Evolutionary conservation across 1,140 invertebrate species (phyloP).

Genomic region (Aleiodes sp.): DNA sequence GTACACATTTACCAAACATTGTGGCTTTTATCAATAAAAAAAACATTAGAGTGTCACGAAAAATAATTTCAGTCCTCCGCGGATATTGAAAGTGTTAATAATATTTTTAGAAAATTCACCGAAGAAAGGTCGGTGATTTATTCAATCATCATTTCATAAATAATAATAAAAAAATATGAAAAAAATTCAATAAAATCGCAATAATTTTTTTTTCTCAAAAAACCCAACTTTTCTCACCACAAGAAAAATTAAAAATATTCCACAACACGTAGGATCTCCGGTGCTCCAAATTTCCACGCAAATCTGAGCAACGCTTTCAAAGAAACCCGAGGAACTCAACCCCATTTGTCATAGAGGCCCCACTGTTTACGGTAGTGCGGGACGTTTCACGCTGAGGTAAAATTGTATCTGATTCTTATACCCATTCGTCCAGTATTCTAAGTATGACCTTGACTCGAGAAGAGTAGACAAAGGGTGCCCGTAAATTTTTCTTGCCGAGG

Average conservation of each 20-base stretch:
- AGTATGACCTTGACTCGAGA: conserved; percentile 45
- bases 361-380: conserved; percentile 45
- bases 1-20: too few species aligned
- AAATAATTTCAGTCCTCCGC: not conserved
- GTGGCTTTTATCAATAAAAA: too few species aligned
- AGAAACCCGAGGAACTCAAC: not conserved
- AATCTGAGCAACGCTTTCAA: too few species aligned
- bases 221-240: not conserved
- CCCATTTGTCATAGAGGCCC: conserved; percentile 31
- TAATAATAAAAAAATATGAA: too few species aligned
- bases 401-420: conserved; percentile 33
- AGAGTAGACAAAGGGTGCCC: conserved; percentile 41
- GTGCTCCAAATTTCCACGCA: not conserved
- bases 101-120: not conserved
- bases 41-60: not conserved
- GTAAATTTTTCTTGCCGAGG: conserved; percentile 55
- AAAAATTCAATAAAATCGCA: too few species aligned
- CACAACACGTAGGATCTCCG: not conserved
- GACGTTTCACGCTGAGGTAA: conserved; percentile 45
- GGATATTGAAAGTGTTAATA: not conserved
- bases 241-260: not conserved
- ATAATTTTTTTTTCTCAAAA: not conserved
- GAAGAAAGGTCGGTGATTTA: too few species aligned
- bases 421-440: not conserved
- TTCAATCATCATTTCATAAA: too few species aligned